Evolutionary conservation across 2,113 vertebrate genomes (phyloP).

Genomic region (Sphyrna mokarran): DNA sequence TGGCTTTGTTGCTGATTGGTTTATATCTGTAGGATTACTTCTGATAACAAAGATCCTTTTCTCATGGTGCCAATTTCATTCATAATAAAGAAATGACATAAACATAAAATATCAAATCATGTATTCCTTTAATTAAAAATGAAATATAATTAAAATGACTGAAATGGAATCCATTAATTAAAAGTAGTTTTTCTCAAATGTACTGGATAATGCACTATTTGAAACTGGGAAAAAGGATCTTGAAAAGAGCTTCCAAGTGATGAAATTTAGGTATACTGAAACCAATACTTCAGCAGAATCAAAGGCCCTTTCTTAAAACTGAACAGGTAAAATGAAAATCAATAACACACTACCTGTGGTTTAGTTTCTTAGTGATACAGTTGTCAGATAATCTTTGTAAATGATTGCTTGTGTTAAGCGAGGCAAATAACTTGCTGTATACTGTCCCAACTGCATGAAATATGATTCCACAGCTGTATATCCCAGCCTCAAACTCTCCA

Average conservation of each 20-base stretch:
- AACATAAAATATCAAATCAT: neutral
- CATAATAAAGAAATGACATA: neutral
- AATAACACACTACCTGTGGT: slow-evolving; percentile 51
- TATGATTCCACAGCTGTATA: slow-evolving; percentile 48
- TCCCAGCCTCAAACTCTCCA: slow-evolving; percentile 53
- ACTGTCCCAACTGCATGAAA: slow-evolving; percentile 52
- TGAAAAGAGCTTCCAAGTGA: slow-evolving; percentile 56
- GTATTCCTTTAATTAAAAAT: neutral
- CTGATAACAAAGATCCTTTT: neutral
- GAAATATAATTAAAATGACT: slow-evolving; percentile 55
- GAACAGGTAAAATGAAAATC: slow-evolving; percentile 59
- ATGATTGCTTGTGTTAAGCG: slow-evolving; percentile 41
- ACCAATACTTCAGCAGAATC: slow-evolving; percentile 60
- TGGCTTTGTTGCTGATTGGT: neutral
- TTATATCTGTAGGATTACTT: neutral
- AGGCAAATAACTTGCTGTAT: slow-evolving; percentile 48
- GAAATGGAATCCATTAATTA: slow-evolving; percentile 65
- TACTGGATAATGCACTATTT: slow-evolving; percentile 49
- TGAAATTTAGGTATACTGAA: slow-evolving; percentile 61
- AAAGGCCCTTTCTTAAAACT: slow-evolving; percentile 59
- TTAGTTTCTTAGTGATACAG: slow-evolving; percentile 47
- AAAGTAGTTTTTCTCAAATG: slow-evolving; percentile 65
- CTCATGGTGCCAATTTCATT: neutral
- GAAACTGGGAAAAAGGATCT: slow-evolving; percentile 51
- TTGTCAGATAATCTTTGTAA: slow-evolving; percentile 42